Percentiles rank a stretch among this genome's conserved stretches.
phyloP scores from a whole-genome alignment of 2,113 vertebrate genomes.

The Gorilla gorilla region DNA sequence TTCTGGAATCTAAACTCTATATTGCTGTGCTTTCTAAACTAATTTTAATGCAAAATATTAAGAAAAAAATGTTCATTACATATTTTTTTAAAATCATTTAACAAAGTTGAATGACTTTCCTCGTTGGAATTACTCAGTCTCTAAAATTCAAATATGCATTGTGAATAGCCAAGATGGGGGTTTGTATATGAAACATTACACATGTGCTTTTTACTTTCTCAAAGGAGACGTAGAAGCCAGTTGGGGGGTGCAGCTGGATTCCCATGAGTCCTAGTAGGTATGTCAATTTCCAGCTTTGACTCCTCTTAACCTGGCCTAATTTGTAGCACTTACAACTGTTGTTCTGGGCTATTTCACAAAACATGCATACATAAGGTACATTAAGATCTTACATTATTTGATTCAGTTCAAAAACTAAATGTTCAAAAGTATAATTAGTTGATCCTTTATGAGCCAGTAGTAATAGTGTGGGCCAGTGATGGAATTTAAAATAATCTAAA shows the following conservation, averaged over 20 bases:
- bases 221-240: background rate
- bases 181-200: background rate
- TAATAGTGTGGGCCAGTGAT: background rate
- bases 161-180: background rate
- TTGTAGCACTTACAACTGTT: background rate
- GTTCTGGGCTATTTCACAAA: background rate
- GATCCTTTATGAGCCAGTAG: background rate
- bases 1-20: background rate
- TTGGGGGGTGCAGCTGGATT: background rate
- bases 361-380: background rate
- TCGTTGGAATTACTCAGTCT: background rate
- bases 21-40: background rate
- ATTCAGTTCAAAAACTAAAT: background rate
- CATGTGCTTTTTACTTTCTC: background rate
- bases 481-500: background rate
- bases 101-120: background rate
- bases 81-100: background rate
- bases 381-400: background rate
- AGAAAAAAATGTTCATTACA: background rate
- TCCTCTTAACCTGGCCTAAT: background rate
- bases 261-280: fast-evolving
- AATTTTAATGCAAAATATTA: conserved; percentile 4
- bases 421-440: conserved; percentile 9
- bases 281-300: background rate
- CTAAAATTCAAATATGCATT: background rate